Conservation (phyloP, 2,113 vertebrate species). For the Gallinago media region DNA sequence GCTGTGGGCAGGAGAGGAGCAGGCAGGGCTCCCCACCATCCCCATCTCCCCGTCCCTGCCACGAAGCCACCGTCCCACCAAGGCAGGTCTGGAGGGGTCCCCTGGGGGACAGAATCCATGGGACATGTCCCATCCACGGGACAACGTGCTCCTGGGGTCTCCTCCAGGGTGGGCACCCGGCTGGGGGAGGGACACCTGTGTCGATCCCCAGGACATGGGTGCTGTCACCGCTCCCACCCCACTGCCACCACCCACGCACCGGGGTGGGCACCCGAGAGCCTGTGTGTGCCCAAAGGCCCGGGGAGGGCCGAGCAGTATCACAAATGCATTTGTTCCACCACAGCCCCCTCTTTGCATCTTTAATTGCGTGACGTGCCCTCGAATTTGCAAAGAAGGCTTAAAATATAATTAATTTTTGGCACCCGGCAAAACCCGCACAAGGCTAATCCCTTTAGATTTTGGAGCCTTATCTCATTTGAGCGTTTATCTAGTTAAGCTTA, state of each 20-base stretch:
- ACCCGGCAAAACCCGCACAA: background rate
- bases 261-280: fast-evolving
- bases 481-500: background rate
- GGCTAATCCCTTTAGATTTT: slow-evolving; percentile 10
- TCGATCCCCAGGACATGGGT: fast-evolving
- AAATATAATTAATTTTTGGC: slow-evolving; percentile 51
- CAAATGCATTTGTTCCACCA: background rate
- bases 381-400: slow-evolving; percentile 11
- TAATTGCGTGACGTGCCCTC: background rate
- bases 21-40: fast-evolving
- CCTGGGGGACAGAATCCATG: too few species aligned
- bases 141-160: fast-evolving
- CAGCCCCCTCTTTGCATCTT: background rate
- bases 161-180: background rate
- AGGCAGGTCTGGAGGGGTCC: background rate
- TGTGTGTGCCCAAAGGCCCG: background rate
- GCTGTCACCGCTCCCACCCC: background rate
- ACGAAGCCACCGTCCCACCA: fast-evolving
- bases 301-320: background rate
- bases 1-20: background rate
- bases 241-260: background rate
- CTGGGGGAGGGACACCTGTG: background rate
- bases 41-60: background rate
- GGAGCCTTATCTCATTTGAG: slow-evolving; percentile 3
- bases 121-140: fast-evolving